Evolutionary conservation across 92 coral and sea anemone genomes (phyloP).

Genomic region (Phenganax marumi): DNA sequence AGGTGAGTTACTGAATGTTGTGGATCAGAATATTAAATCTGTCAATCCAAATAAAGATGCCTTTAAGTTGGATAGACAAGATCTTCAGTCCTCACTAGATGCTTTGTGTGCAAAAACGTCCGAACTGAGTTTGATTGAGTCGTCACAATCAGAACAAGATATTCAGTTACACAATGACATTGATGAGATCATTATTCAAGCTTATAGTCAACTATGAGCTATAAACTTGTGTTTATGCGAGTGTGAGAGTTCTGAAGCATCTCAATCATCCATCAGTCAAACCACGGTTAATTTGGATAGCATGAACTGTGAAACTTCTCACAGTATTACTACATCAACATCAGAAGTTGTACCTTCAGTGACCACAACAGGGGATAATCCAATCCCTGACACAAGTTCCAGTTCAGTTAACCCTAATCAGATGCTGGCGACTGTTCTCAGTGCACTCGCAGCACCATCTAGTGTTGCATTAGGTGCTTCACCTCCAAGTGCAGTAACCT

Average conservation of each 20-base stretch:
- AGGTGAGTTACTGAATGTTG: neutral
- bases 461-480: no score
- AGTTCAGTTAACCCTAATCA: no score
- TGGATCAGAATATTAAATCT: slow-evolving; percentile 12
- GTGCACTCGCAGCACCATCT: no score
- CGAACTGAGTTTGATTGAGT: slow-evolving; percentile 20
- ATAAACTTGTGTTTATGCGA: neutral
- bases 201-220: neutral
- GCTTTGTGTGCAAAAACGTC: slow-evolving; percentile 14
- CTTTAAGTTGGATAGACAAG: slow-evolving; percentile 13
- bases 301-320: neutral
- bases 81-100: neutral
- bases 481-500: no score
- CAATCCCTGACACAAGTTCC: no score
- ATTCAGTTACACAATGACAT: neutral
- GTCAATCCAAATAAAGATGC: slow-evolving; percentile 6
- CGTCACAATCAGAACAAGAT: slow-evolving; percentile 15
- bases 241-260: neutral
- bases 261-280: neutral
- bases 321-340: neutral
- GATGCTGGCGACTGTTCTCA: no score
- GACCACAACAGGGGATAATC: neutral
- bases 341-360: neutral
- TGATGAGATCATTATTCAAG: neutral
- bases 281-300: no score